Base-by-base conservation (phyloP, 2,113 vertebrate species). In the Coreoperca whiteheadi region DNA sequence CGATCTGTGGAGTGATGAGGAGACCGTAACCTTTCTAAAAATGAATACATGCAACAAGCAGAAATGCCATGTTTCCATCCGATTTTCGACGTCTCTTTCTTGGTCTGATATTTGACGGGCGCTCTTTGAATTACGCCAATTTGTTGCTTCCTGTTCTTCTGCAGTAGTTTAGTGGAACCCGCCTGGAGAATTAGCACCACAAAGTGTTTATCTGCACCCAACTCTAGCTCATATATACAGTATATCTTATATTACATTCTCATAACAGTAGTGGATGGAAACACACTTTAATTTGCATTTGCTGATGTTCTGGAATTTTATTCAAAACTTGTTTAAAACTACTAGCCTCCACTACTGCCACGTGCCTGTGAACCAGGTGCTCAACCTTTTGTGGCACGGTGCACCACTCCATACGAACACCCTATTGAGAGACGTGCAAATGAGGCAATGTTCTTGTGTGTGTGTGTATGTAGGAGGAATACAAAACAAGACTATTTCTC, bases 401-500 rank as follows among this genome's bases (percentile, higher is more conserved):
- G 6, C 20, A 60, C 5, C 61, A 48, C 53, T 21, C 23, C 21
- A 18, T 61, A 1, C 41, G n/a, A 51, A 34, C 15, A 21, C 32
- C 32, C 72, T 56, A 4, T 1, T 51, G 8, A 74, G 50, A 57
- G 14, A 23, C 12, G 46, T 56, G 14, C 7, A 77, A 87, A 77
- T 56, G 11, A 67, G 23, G 16, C n/a, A 50, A 1, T 23, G 43
- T 11, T 39, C 8, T 12, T 43, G 30, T 25, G 16, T 39, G 53
- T 68, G 63, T 34, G 64, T 32, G 60, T 34, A 4, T 25, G 72
- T 28, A 7, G 54, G 48, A 57, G 14, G 73, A 79, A 74, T 43
- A 75, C 37, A 77, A 43, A 79, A 73, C 59, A 60, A 61, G n/a
- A 67, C 71, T 28, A 39, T 77, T 73, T 84, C 66, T 73, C 48